These are phyloP conservation scores for Teleogryllus occipitalis DNA, from an alignment of 1,140 invertebrate species.

Conservation along the genomic window DNA sequence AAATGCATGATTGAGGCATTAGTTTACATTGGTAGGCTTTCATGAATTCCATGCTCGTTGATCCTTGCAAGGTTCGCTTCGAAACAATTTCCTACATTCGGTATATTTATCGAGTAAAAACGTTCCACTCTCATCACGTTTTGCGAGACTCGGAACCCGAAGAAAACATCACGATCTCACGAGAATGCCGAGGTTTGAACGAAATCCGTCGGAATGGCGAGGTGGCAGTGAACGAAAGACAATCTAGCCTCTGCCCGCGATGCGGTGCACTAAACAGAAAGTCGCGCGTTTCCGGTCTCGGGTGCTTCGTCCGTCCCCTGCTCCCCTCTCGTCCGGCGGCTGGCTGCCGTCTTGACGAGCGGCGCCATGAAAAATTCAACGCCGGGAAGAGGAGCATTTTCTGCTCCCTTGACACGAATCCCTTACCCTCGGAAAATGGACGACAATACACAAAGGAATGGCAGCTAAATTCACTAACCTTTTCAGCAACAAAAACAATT, in stretches of 20 bases:
- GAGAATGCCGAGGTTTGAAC: too few relatives aligned
- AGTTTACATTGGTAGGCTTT: too few relatives aligned
- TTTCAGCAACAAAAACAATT: neutral
- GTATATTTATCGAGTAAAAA: too few relatives aligned
- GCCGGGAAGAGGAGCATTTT: neutral
- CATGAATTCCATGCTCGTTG: too few relatives aligned
- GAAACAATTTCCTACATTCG: too few relatives aligned
- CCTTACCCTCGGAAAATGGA: neutral
- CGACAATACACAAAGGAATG: slow-evolving; percentile 4
- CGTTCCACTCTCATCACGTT: too few relatives aligned
- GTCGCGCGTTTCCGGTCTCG: neutral
- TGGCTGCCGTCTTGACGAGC: neutral
- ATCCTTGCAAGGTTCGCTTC: too few relatives aligned
- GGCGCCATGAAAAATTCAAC: neutral
- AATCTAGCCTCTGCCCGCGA: neutral
- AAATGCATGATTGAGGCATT: too few relatives aligned
- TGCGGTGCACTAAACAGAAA: neutral
- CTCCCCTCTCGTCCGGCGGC: neutral
- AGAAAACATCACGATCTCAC: too few relatives aligned
- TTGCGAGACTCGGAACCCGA: too few relatives aligned
- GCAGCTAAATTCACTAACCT: neutral
- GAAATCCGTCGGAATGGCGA: too few relatives aligned
- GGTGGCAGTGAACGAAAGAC: too few relatives aligned
- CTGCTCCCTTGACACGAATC: neutral
- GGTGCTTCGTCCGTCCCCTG: neutral